Percentiles rank a stretch among this genome's conserved stretches.
phyloP scores from a whole-genome alignment of 2,888 invertebrate genomes.

The Imbricaverruca yamaguchii region DNA sequence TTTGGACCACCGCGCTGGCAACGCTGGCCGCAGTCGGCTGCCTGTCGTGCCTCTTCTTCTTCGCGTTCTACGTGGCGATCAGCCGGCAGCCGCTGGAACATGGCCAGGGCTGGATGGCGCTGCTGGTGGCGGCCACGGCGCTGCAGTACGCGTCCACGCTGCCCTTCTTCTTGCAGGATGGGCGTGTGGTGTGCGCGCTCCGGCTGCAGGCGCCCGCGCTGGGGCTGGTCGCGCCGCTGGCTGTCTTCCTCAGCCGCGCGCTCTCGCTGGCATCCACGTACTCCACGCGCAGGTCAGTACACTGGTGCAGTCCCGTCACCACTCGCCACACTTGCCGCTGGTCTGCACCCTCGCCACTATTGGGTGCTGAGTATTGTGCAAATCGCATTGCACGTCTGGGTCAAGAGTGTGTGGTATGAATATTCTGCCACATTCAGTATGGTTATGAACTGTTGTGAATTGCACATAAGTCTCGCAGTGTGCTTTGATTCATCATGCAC shows the following conservation, averaged over 20 bases:
- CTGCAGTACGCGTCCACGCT: neutral
- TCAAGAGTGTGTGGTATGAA: too few relatives aligned
- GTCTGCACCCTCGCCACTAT: too few relatives aligned
- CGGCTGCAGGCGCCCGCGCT: conserved; percentile 22
- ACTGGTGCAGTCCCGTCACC: too few relatives aligned
- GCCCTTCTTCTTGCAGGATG: neutral
- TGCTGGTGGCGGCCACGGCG: neutral
- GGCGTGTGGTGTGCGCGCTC: conserved; percentile 12
- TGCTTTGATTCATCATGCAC: too few relatives aligned
- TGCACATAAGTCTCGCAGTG: too few relatives aligned
- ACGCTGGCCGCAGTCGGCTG: conserved; percentile 2
- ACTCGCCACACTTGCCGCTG: too few relatives aligned
- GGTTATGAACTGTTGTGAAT: too few relatives aligned
- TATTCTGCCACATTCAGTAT: too few relatives aligned
- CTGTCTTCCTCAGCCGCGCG: conserved; percentile 11
- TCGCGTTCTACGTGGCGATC: conserved; percentile 5
- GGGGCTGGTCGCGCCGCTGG: neutral
- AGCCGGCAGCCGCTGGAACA: neutral
- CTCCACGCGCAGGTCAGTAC: neutral
- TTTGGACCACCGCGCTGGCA: neutral
- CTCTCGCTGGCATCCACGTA: neutral
- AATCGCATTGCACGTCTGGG: too few relatives aligned
- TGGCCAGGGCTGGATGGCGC: conserved; percentile 17
- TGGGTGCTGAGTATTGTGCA: too few relatives aligned
- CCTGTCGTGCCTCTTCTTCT: neutral